Base-by-base conservation (phyloP, 2,888 invertebrate species). In the Lochmaea crataegi region DNA sequence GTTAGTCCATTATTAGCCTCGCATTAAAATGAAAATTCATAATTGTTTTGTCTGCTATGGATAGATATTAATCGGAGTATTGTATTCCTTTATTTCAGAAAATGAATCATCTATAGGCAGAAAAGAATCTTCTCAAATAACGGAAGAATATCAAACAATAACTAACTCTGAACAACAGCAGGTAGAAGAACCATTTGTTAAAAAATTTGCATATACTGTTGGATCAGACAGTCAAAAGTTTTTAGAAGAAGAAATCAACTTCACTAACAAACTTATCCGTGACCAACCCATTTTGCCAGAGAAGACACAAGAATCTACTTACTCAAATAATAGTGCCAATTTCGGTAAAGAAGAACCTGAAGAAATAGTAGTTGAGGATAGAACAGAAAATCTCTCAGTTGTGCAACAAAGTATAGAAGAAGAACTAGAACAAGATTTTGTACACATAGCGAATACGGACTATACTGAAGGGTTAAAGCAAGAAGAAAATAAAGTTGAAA, bases 151-250 rank as follows among this genome's bases (percentile, higher is more conserved):
- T 53, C 53, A 7, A n/a, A n/a, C n/a, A n/a, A n/a, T n/a, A n/a
- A 38, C 32, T 38, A n/a, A n/a, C 32, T 38, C 9, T 38, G 32
- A 38, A 38, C 1, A 56, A 18, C 14, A 56, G 14, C 56, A 16
- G 2, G 57, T 64, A 16, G 71, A 71, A 48, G 48, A 65, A 56
- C 14, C 51, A 14, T 64, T 22, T n/a, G 16, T 22, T 56, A 42
- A 42, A 18, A 63, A 68, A 51, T 9, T 42, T 61, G 18, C 61
- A 51, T 51, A 68, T 51, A 63, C 22, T 16, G 60, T 61, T 38
- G 22, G 58, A 16, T 53, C 11, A 16, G 18, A 18, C 1, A 53
- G 18, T 53, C 16, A 53, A 58, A 58, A 26, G 26, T 58, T 58
- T 26, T 26, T 58, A 32, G 12, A 26, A 1, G 58, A 58, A 32